phyloP scores from a whole-genome alignment of 30 jellyfish, hydroid and myxozoan species.

The Pseudorhiza aurosa region DNA sequence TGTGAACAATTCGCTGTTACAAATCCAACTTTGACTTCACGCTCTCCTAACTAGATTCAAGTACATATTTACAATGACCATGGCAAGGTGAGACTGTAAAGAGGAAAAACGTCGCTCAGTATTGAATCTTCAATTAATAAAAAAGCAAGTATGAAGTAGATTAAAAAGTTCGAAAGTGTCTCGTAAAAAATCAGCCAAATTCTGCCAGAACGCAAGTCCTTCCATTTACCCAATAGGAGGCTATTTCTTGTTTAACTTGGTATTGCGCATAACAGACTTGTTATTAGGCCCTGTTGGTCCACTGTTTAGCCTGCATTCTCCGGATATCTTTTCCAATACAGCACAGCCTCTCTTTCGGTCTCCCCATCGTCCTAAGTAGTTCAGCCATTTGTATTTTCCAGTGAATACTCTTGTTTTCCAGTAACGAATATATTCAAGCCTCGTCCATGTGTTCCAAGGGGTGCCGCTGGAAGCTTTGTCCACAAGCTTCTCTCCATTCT shows the following conservation, averaged over 20 bases:
- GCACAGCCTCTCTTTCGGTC: slow-evolving; percentile 36
- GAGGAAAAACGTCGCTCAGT: too few relatives aligned
- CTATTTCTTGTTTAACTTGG: neutral
- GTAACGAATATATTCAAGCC: neutral
- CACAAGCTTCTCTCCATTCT: slow-evolving; percentile 14
- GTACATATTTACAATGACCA: too few relatives aligned
- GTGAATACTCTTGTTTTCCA: neutral
- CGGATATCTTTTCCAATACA: slow-evolving; percentile 9
- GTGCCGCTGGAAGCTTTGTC: slow-evolving; percentile 35
- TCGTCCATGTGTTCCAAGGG: slow-evolving; percentile 29
- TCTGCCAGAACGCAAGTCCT: too few relatives aligned
- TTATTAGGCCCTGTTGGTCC: slow-evolving; percentile 50
- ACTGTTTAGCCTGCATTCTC: slow-evolving; percentile 48
- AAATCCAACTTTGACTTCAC: too few relatives aligned
- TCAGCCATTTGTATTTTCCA: slow-evolving; percentile 38
- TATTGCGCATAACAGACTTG: slow-evolving; percentile 29
- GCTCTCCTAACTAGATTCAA: too few relatives aligned
- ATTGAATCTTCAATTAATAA: too few relatives aligned
- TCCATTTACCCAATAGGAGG: too few relatives aligned
- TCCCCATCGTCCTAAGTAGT: slow-evolving; percentile 48
- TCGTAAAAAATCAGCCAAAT: too few relatives aligned
- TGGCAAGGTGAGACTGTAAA: too few relatives aligned
- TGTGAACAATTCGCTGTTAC: too few relatives aligned
- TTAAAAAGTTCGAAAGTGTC: too few relatives aligned
- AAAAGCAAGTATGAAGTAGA: too few relatives aligned